Conservation (phyloP, 2,113 vertebrate species). For the Leiothrix lutea region DNA sequence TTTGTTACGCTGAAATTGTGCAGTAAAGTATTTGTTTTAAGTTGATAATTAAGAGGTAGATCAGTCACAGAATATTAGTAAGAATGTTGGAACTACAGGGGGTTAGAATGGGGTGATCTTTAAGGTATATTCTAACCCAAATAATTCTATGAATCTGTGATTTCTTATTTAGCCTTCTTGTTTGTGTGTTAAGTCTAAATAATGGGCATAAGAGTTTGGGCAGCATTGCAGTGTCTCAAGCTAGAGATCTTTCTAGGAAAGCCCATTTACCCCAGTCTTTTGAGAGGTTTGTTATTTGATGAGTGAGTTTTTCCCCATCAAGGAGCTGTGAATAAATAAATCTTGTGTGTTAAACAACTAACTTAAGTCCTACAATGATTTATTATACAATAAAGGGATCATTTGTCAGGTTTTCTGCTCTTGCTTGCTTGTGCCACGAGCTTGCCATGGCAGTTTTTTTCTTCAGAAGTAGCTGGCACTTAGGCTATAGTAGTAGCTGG, state of each 20-base stretch:
- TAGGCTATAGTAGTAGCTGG: too few species aligned
- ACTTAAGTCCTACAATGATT: neutral
- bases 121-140: neutral
- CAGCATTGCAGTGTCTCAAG: neutral
- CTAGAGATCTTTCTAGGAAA: neutral
- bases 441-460: neutral
- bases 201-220: neutral
- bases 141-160: neutral
- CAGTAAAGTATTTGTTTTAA: neutral
- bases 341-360: neutral
- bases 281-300: neutral
- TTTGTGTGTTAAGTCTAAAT: neutral
- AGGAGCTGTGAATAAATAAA: neutral
- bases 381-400: neutral
- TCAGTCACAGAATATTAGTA: neutral
- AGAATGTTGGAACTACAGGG: neutral
- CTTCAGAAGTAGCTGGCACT: neutral
- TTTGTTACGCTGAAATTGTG: neutral
- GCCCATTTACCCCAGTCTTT: neutral
- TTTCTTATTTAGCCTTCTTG: neutral
- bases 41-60: neutral
- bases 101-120: neutral
- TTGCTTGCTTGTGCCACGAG: neutral
- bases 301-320: neutral
- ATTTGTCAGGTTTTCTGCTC: neutral